phyloP scores from a whole-genome alignment of 2,797 vertebrate species.

The Lacerta viridis region DNA sequence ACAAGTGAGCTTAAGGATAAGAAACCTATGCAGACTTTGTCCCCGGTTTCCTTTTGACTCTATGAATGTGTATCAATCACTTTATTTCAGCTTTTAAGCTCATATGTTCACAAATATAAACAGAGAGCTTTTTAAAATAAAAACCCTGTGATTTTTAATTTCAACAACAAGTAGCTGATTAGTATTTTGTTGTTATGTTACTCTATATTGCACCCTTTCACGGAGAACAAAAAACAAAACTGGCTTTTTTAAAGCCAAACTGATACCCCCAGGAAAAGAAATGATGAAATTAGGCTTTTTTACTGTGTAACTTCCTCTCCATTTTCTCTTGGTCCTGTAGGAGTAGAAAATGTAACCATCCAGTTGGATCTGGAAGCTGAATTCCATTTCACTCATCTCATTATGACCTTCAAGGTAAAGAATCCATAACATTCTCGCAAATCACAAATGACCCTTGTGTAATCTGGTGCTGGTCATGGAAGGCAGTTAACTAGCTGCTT shows the following conservation, averaged over 20 bases:
- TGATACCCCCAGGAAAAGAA: constrained; percentile 1
- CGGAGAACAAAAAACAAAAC: constrained; percentile 13
- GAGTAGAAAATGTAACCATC: constrained; percentile 93
- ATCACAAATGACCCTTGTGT: neutral
- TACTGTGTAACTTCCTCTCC: constrained; percentile 47
- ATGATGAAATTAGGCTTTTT: constrained; percentile 11
- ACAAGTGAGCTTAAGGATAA: neutral
- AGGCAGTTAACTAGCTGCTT: constrained; percentile 20
- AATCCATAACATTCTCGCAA: constrained; percentile 50
- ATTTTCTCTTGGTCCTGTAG: constrained; percentile 74
- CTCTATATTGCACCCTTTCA: neutral
- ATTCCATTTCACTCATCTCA: constrained; percentile 99
- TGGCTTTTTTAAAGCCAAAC: neutral
- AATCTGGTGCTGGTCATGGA: constrained; percentile 2
- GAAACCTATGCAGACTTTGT: neutral
- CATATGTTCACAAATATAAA: neutral
- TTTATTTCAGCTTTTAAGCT: no score
- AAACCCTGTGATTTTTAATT: neutral
- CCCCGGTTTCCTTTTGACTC: neutral
- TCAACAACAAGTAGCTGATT: neutral
- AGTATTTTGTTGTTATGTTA: neutral
- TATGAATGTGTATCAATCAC: neutral
- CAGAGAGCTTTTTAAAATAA: neutral
- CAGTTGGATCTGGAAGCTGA: constrained; percentile 96
- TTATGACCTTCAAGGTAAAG: constrained; percentile 98